Evolutionary conservation across 2,113 vertebrate species (phyloP), one percentile per base, ranked within the genome.

Genomic region (Aldabrachelys gigantea): DNA sequence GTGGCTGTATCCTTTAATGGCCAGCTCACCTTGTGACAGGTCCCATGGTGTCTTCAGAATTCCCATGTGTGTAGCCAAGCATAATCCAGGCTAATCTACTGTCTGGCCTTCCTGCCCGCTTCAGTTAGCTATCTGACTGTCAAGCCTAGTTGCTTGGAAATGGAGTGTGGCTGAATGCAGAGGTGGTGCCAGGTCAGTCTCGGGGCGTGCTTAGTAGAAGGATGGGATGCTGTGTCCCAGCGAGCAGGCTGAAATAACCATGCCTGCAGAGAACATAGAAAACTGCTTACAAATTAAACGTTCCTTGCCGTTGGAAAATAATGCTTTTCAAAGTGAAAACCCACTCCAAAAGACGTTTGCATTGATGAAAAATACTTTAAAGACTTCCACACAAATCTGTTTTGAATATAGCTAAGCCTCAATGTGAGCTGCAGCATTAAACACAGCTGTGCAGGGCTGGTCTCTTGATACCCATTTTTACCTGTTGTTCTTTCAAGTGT

Each of bases 31-130:
- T 38, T 72, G 93, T 57, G 83, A 94, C 94, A 96, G 95, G 91
- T 83, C 94, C 90, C 89, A 62, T 53, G 62, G 49, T 92, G 93
- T 93, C 94, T 93, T 94, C 89, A 79, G 95, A 87, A 93, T 89
- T 95, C 96, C 92, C 92, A 96, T 93, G 92, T 96, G n/a, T 38
- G 14, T 72, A 72, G 65, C 17, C 35, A 72, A 38, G 19, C 31
- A 69, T 16, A n/a, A 96, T 93, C 93, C 0, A 0, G 56, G 16
- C 72, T 82, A 86, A 95, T 91, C 96, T 95, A 96, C 93, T 95
- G 50, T 88, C 53, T 44, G 38, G 86, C 78, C 95, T 80, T 72
- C 80, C 62, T 84, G 76, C 86, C 81, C 91, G 31, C 94, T 90
- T 96, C 92, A 29, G 13, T 65, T 92, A 91, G 94, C 90, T 92